A percentile compares a stretch with the other conserved stretches of the same genome.
Conservation (phyloP, 1,140 invertebrate species). For the Solenopsis invicta region DNA sequence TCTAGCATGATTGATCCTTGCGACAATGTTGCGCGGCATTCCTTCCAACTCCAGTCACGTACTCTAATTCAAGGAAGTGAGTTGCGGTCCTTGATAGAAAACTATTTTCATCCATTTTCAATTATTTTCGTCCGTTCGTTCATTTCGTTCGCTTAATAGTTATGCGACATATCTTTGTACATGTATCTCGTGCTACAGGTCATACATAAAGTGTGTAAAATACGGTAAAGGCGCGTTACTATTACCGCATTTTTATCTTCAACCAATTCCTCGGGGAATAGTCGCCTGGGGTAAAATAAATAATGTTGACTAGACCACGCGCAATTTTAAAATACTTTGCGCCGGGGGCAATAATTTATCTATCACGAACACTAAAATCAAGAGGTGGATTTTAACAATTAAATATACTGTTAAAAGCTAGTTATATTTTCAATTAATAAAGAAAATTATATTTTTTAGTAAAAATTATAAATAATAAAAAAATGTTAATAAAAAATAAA, state of each 20-base stretch:
- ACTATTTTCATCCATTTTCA: neutral
- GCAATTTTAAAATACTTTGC: neutral
- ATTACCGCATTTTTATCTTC: conserved; percentile 12
- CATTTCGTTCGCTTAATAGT: neutral
- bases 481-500: no score
- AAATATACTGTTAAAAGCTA: neutral
- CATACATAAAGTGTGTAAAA: neutral
- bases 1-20: conserved; percentile 23
- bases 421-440: neutral
- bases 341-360: neutral
- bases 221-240: neutral
- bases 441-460: neutral
- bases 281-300: neutral
- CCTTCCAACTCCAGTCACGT: neutral
- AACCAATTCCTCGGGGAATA: neutral
- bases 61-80: neutral
- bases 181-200: neutral
- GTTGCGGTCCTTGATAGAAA: neutral
- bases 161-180: neutral
- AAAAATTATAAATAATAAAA: no score
- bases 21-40: conserved; percentile 21
- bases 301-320: neutral
- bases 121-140: neutral
- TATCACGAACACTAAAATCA: neutral
- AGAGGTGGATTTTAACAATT: neutral